phyloP scores from a whole-genome alignment of 2,797 vertebrate species.

The Tinamus major region DNA sequence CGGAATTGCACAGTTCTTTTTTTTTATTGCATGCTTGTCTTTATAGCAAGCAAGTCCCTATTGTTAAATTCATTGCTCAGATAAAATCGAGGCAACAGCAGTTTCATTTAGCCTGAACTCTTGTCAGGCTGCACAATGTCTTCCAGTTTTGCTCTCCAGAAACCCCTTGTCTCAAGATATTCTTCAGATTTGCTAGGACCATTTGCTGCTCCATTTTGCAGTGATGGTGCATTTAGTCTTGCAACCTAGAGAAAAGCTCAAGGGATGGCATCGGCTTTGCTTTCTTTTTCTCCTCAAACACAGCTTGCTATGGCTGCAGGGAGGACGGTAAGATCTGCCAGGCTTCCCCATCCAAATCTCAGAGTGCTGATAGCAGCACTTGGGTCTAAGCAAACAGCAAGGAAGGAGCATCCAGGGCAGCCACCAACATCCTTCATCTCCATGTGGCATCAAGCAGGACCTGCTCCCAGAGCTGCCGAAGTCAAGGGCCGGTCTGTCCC shows the following conservation, averaged over 20 bases:
- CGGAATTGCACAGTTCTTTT: conserved; percentile 29
- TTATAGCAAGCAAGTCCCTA: background rate
- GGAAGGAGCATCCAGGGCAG: conserved; percentile 33
- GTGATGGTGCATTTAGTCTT: background rate
- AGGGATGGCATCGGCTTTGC: background rate
- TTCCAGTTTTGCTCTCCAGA: conserved; percentile 3
- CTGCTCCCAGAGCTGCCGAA: background rate
- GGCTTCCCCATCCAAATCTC: background rate
- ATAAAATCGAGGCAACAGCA: background rate
- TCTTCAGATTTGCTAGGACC: background rate
- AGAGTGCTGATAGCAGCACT: conserved; percentile 12
- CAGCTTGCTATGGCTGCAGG: conserved; percentile 3
- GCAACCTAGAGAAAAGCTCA: background rate
- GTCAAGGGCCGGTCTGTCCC: conserved; percentile 36
- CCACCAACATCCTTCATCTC: background rate
- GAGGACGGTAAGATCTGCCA: background rate
- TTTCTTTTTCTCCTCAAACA: background rate
- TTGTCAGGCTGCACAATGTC: background rate
- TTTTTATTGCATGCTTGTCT: conserved; percentile 17
- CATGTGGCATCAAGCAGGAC: conserved; percentile 39
- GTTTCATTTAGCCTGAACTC: conserved; percentile 21
- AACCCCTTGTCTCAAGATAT: rapidly evolving
- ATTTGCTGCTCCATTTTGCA: background rate
- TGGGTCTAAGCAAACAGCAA: conserved; percentile 42
- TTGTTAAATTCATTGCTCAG: background rate